Base-by-base conservation (phyloP, 1,140 invertebrate genomes). In the Calephelis nemesis region DNA sequence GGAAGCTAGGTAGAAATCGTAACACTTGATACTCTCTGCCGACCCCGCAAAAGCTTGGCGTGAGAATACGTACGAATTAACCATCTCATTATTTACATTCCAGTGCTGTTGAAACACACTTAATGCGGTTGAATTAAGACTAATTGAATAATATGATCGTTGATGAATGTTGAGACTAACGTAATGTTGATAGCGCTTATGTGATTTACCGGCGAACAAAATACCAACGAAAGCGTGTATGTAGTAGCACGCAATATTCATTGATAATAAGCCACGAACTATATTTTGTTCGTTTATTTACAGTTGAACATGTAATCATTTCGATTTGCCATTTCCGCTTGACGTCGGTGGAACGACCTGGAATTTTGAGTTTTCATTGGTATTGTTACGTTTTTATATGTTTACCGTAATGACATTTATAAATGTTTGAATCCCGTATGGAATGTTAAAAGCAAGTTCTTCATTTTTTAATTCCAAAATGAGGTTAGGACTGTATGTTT, bases 301-400 rank as follows among this genome's bases (percentile, higher is more conserved):
- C 65, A 67, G 50, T 58, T 54, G 13, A 52, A 39, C 50, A 67
- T 58, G 65, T 67, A 67, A 67, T 67, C 50, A 67, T 47, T 8
- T 58, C 50, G 49, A 58, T 54, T 67, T 58, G 54, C 52, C 54
- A 19, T 58, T 67, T 67, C 65, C 65, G 65, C 54, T 66, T 30
- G 63, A 12, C 30, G 12, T 52, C 5, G 52, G 52, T 58, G 52
- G 52, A 58, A 58, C 52, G 52, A 58, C 52, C 52, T 58, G 52
- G 52, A 58, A 58, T 58, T 58, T 58, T 58, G 52, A 39, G 10
- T 58, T 58, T 58, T 58, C 19, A 58, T 58, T 19, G 52, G 13
- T 30, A 39, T 54, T 54, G 13, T 58, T 58, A 58, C 11, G 19
- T 11, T 30, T 9, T 30, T 58, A 30, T 30, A 30, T 30, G 30